phyloP scores from a whole-genome alignment of 1,140 invertebrate genomes.

The Drosophila nigrodunni region DNA sequence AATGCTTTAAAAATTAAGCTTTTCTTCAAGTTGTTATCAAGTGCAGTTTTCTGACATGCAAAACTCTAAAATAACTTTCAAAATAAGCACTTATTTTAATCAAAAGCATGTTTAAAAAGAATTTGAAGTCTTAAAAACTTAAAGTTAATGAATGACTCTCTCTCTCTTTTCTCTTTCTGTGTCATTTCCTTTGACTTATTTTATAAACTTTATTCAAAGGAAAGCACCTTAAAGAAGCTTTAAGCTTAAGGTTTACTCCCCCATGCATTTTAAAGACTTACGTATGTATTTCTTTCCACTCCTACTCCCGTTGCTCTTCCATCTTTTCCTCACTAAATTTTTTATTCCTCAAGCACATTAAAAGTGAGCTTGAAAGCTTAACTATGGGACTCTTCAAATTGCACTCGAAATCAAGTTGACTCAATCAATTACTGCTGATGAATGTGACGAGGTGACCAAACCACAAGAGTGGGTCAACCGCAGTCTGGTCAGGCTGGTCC shows the following conservation, averaged over 20 bases:
- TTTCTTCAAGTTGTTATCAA: too few species aligned
- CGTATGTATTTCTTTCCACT: not conserved
- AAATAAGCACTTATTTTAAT: too few species aligned
- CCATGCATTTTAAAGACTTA: too few species aligned
- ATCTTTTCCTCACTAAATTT: not conserved
- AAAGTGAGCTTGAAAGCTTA: not conserved
- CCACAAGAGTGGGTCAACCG: conserved; percentile 25
- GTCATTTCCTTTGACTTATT: not conserved
- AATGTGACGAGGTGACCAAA: conserved; percentile 10
- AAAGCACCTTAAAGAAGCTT: not conserved
- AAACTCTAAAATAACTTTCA: too few species aligned
- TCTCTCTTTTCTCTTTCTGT: too few species aligned
- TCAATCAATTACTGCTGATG: conserved; percentile 21
- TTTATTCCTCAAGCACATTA: not conserved
- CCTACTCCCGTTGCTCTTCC: too few species aligned
- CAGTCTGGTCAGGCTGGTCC: conserved; percentile 9
- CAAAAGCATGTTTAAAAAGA: too few species aligned
- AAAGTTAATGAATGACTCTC: too few species aligned
- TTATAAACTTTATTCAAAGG: not conserved
- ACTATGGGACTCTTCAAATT: not conserved
- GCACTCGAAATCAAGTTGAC: not conserved
- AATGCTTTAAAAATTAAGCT: too few species aligned
- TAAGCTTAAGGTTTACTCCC: not conserved
- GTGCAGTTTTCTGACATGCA: too few species aligned
- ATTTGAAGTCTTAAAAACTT: too few species aligned